Base-by-base conservation (phyloP, 2,888 invertebrate species). In the Matsumyia berberina region DNA sequence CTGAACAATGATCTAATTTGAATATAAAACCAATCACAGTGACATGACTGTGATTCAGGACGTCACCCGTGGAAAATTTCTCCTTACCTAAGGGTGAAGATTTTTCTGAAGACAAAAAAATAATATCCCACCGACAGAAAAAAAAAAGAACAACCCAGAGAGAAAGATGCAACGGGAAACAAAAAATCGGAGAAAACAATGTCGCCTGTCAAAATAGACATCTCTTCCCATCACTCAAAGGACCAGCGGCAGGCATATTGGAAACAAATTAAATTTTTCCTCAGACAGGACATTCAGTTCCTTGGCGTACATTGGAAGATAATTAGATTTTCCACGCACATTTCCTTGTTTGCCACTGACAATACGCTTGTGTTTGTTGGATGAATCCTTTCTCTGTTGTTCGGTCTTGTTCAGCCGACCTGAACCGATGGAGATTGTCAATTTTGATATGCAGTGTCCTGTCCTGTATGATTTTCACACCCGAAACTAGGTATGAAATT, bases 1-100 rank as follows among this genome's bases (percentile, higher is more conserved):
- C 39, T 12, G 17, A 24, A 31, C 9, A 58, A 49, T 11, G 49
- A 67, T 19, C 46, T 67, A 58, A 76, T 76, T 76, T 76, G 58
- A 76, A 76, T 76, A 76, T 51, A 58, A 76, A 76, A 76, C 57
- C 76, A 57, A 76, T 76, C 76, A 66, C 64, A 66, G 66, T 74
- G 46, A 57, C 74, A 74, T 31, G 62, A 35, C 44, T 19, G 17
- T 44, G 46, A 46, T 31, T 8, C 46, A 57, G 3, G 35, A n/a
- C 19, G 19, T 33, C 46, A 74, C 37, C 57, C 64, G 37, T 57
- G 58, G 57, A 58, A 39, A 66, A 57, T 60, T 51, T 31, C 39
- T 46, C 39, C 3, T 58, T 51, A 42, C 39, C 76, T 58, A 58
- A 24, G 76, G 66, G 74, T 64, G 44, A 55, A 11, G 46, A 6